Conservation (phyloP, 2,113 vertebrate genomes). For the Pedetes capensis region DNA sequence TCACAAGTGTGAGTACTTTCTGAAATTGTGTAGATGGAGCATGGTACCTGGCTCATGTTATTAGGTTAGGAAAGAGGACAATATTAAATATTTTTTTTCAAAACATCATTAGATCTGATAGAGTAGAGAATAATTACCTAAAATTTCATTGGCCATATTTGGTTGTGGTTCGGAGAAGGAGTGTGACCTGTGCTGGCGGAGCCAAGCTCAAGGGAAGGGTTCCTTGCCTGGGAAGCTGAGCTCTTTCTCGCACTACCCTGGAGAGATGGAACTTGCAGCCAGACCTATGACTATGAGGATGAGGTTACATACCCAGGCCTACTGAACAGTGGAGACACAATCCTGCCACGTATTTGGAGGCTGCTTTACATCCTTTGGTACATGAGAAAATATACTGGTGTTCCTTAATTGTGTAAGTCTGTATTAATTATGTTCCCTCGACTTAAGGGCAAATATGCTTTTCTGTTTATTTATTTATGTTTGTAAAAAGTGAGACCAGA, state of each 20-base stretch:
- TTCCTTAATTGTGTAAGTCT: not conserved
- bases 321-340: not conserved
- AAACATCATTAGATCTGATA: not conserved
- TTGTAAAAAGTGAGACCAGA: not conserved
- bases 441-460: not conserved
- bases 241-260: not conserved
- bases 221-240: not conserved
- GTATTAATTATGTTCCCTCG: not conserved
- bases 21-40: not conserved
- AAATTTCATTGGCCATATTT: not conserved
- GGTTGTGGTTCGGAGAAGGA: not conserved
- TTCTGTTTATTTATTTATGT: too few species aligned
- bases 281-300: not conserved
- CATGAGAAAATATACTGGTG: not conserved
- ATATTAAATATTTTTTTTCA: not conserved
- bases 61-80: not conserved
- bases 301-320: not conserved
- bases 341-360: not conserved
- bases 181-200: not conserved
- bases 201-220: not conserved
- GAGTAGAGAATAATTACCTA: not conserved
- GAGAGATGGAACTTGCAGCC: not conserved
- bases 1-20: not conserved
- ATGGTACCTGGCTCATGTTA: not conserved
- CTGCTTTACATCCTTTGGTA: fast-evolving